Evolutionary conservation across 2,888 invertebrate genomes (phyloP).

Genomic region (Heliconius ethilla): DNA sequence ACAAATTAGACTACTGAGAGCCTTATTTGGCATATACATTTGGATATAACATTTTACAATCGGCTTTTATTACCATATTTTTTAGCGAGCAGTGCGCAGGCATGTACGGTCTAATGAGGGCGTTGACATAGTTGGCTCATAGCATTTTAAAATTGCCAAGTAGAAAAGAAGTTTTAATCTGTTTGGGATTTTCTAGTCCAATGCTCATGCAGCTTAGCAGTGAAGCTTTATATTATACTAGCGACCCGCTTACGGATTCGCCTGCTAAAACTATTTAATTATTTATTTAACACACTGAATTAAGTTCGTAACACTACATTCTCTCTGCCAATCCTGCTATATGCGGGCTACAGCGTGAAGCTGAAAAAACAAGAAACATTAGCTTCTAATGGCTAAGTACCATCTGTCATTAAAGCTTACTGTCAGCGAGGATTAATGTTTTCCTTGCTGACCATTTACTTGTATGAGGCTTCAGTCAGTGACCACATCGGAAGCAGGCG

Average conservation of each 20-base stretch:
- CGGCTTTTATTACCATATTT: conserved; percentile 23
- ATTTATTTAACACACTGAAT: too few species aligned
- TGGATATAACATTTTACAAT: conserved; percentile 47
- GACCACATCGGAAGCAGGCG: conserved; percentile 68
- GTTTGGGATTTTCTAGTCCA: conserved; percentile 19
- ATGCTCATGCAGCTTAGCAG: not conserved
- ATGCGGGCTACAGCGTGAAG: not conserved
- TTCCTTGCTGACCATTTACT: conserved; percentile 4
- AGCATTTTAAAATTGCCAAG: conserved; percentile 22
- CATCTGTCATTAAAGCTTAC: conserved; percentile 24
- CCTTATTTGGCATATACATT: conserved; percentile 43
- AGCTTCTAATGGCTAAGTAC: not conserved
- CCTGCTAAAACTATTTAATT: not conserved
- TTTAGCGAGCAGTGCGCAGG: conserved; percentile 19
- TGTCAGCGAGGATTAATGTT: conserved; percentile 9
- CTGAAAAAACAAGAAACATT: not conserved
- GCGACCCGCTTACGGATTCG: too few species aligned
- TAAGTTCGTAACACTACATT: too few species aligned
- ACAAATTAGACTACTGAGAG: not conserved
- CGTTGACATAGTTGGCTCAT: conserved; percentile 30
- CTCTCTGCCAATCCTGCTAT: too few species aligned
- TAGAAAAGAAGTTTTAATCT: conserved; percentile 19
- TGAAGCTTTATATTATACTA: too few species aligned
- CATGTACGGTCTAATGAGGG: conserved; percentile 28
- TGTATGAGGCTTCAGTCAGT: conserved; percentile 42